Percentiles rank a stretch among this genome's conserved stretches.
These are phyloP conservation scores for Chaetodon auriga DNA, from an alignment of 2,113 vertebrate genomes.

Conservation along the genomic window DNA sequence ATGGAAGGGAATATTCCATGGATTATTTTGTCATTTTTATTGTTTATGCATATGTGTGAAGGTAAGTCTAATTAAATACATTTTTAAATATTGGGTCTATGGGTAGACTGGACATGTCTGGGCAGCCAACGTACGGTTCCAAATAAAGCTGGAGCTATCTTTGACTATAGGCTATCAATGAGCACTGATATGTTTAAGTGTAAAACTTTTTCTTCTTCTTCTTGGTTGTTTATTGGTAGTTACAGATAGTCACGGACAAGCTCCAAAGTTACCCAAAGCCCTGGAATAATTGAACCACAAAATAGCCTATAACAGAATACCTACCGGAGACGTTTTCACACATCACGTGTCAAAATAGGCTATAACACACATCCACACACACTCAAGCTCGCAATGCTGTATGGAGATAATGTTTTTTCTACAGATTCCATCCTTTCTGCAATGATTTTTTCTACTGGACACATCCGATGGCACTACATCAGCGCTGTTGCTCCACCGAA, in stretches of 20 bases:
- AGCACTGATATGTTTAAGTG: background rate
- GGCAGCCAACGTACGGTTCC: background rate
- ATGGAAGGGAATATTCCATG: constrained; percentile 87
- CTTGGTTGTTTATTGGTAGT: background rate
- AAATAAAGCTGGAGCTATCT: background rate
- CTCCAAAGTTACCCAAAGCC: background rate
- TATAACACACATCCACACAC: background rate
- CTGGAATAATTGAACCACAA: background rate
- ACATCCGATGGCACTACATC: constrained; percentile 24
- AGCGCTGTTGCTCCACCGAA: constrained; percentile 7
- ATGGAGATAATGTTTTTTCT: background rate
- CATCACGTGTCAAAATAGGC: constrained; percentile 19
- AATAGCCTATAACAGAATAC: background rate
- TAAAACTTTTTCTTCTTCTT: background rate
- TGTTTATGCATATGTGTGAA: constrained; percentile 75
- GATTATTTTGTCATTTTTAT: constrained; percentile 84
- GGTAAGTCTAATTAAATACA: constrained; percentile 70
- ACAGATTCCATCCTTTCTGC: background rate
- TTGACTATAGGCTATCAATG: background rate
- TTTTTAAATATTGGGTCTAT: background rate
- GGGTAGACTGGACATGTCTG: constrained; percentile 45
- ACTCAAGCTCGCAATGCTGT: background rate
- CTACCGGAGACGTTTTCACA: background rate
- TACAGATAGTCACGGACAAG: background rate
- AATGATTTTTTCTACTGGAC: constrained; percentile 1